Conservation (phyloP, 2,113 vertebrate species). For the Ondatra zibethicus region DNA sequence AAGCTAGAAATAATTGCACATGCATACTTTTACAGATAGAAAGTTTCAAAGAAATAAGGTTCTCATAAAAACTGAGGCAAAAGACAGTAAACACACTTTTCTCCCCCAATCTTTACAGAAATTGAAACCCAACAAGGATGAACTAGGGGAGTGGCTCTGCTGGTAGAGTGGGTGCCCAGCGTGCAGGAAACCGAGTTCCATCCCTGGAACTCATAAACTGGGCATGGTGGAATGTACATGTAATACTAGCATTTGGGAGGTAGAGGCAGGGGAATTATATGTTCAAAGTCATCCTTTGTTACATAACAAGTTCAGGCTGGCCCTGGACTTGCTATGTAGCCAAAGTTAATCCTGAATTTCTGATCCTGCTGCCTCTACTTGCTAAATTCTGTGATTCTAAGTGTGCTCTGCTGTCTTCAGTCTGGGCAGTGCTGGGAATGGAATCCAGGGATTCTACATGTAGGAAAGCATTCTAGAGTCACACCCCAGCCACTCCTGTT, state of each 20-base stretch:
- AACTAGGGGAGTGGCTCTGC: not conserved
- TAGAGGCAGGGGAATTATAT: not conserved
- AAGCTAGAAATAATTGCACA: conserved; percentile 42
- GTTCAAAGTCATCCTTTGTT: not conserved
- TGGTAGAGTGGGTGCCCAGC: too few species aligned
- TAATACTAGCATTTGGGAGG: too few species aligned
- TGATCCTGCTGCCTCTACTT: not conserved
- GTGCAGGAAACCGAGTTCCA: not conserved
- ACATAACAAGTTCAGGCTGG: not conserved
- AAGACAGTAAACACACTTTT: not conserved
- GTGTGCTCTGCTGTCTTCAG: not conserved
- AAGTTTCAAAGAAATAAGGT: conserved; percentile 42
- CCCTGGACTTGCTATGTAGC: not conserved
- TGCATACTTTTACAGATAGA: conserved; percentile 41
- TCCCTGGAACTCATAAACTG: not conserved
- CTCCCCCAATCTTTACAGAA: not conserved
- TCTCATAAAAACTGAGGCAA: conserved; percentile 28
- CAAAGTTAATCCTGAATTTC: not conserved
- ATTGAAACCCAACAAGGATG: not conserved
- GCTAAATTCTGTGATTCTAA: not conserved
- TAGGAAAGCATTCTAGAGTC: not conserved
- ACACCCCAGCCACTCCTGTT: not conserved
- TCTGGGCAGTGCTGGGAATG: not conserved
- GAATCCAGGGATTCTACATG: not conserved
- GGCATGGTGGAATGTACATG: not conserved